A percentile compares a stretch with the other conserved stretches of the same genome.
These are phyloP conservation scores for Rosalia funebris DNA, from an alignment of 2,888 invertebrate genomes.

Conservation along the genomic window DNA sequence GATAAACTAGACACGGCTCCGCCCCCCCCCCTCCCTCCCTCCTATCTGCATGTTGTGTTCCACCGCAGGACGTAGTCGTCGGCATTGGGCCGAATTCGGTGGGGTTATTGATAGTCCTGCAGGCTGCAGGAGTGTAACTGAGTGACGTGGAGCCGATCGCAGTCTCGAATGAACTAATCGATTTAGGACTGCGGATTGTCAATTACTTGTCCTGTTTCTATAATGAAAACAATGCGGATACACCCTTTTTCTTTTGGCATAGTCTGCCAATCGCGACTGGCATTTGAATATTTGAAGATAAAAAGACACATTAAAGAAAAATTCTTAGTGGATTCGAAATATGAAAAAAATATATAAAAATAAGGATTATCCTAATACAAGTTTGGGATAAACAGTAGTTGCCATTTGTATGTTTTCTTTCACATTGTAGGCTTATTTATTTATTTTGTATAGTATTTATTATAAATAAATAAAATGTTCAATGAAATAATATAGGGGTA, in stretches of 20 bases:
- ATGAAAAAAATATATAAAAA: no score
- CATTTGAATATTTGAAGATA: no score
- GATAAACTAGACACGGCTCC: neutral
- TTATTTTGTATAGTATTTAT: no score
- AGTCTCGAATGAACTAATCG: constrained; percentile 52
- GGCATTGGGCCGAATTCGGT: neutral
- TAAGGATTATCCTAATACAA: no score
- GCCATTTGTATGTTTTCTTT: no score
- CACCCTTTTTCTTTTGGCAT: neutral
- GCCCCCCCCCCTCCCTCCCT: neutral
- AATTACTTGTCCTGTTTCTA: constrained; percentile 54
- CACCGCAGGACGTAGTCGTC: constrained; percentile 2
- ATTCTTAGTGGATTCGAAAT: no score
- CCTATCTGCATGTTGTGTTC: neutral
- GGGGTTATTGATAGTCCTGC: constrained; percentile 17
- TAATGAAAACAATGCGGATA: neutral
- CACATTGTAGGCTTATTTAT: no score
- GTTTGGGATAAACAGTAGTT: no score
- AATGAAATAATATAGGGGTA: no score
- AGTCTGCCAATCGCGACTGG: neutral
- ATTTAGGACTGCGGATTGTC: constrained; percentile 56
- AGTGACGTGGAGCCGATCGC: constrained; percentile 43
- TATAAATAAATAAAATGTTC: no score
- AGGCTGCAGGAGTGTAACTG: constrained; percentile 31
- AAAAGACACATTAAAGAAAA: no score